Evolutionary conservation across 2,797 vertebrate species (phyloP).

Genomic region (Aulostomus chinensis): DNA sequence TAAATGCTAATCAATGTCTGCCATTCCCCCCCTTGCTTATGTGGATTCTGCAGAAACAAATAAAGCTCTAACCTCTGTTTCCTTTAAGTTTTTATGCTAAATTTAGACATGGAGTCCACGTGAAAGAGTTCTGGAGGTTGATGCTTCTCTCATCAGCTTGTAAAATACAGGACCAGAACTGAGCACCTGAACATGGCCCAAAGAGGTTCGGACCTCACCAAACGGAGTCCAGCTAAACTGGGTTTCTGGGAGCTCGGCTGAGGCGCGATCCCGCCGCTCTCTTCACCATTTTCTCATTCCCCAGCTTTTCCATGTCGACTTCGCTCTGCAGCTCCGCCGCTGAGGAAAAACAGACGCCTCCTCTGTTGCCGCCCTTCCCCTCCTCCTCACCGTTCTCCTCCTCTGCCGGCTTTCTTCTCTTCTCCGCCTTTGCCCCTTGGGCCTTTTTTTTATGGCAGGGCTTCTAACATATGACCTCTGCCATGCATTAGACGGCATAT

Average conservation of each 20-base stretch:
- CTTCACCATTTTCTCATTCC: slow-evolving; percentile 71
- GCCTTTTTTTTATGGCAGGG: slow-evolving; percentile 60
- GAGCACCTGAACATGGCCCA: background rate
- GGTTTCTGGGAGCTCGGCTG: slow-evolving; percentile 27
- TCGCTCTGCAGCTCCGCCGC: slow-evolving; percentile 51
- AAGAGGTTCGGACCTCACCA: background rate
- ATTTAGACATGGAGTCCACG: background rate
- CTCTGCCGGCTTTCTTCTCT: too few relatives aligned
- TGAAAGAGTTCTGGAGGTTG: background rate
- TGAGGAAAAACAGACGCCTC: slow-evolving; percentile 80
- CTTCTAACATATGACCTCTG: slow-evolving; percentile 73
- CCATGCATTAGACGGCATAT: slow-evolving; percentile 65
- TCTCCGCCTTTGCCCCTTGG: slow-evolving; percentile 51
- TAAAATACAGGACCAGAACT: background rate
- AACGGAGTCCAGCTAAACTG: slow-evolving; percentile 8
- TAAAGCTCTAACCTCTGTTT: too few relatives aligned
- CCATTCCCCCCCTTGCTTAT: too few relatives aligned
- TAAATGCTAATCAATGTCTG: too few relatives aligned
- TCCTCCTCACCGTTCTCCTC: slow-evolving; percentile 12
- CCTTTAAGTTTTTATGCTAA: too few relatives aligned
- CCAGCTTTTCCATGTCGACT: slow-evolving; percentile 71
- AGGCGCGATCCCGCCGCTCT: slow-evolving; percentile 48
- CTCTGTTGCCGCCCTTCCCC: slow-evolving; percentile 42
- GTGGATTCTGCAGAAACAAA: too few relatives aligned
- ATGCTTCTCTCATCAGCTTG: background rate